These are phyloP conservation scores for Heliconius nattereri DNA, from an alignment of 1,140 invertebrate genomes.

Conservation along the genomic window DNA sequence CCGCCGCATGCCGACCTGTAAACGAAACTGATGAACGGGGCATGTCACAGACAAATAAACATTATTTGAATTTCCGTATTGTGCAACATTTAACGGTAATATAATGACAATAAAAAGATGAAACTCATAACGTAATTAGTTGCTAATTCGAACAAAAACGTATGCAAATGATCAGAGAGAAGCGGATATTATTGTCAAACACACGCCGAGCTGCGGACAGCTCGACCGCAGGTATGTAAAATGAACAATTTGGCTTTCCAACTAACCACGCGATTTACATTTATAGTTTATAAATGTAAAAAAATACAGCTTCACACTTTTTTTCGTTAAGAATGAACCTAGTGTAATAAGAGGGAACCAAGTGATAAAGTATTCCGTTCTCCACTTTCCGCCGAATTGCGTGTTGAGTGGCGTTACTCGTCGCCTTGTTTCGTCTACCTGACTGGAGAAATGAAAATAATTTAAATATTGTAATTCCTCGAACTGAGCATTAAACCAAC, in stretches of 20 bases:
- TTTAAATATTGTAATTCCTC: too few relatives aligned
- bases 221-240: constrained; percentile 29
- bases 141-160: constrained; percentile 16
- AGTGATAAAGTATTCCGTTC: too few relatives aligned
- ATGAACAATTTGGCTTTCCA: constrained; percentile 19
- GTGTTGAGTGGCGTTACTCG: too few relatives aligned
- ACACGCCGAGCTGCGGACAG: constrained; percentile 21
- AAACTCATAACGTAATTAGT: constrained; percentile 5
- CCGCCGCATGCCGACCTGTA: too few relatives aligned
- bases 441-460: too few relatives aligned
- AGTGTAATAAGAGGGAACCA: too few relatives aligned
- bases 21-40: too few relatives aligned
- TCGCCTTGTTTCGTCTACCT: too few relatives aligned
- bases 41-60: too few relatives aligned
- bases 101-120: not conserved
- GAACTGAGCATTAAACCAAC: too few relatives aligned
- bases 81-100: not conserved
- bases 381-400: too few relatives aligned
- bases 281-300: not conserved
- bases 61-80: not conserved
- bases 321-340: too few relatives aligned
- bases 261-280: constrained; percentile 14
- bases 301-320: not conserved
- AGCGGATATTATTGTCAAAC: constrained; percentile 28
- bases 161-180: constrained; percentile 19